A percentile compares a stretch with the other conserved stretches of the same genome.
Evolutionary conservation across 2,113 vertebrate genomes (phyloP).

Genomic region (Dicrurus megarhynchus): DNA sequence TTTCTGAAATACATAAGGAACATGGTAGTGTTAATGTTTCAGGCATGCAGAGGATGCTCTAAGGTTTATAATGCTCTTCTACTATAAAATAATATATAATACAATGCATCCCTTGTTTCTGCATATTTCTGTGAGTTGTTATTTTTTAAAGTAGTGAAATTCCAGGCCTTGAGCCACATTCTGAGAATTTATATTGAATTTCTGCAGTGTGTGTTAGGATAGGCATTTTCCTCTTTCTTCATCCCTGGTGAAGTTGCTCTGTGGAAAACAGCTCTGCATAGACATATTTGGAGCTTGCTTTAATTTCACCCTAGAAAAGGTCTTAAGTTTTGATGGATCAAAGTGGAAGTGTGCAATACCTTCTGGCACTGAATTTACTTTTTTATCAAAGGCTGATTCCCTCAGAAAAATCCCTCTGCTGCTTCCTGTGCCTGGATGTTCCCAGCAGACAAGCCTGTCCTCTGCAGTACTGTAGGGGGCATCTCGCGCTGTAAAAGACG

Average conservation of each 20-base stretch:
- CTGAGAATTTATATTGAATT: neutral
- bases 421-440: neutral
- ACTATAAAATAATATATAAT: neutral
- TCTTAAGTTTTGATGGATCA: neutral
- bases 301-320: neutral
- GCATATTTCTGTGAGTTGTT: neutral
- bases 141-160: neutral
- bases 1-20: conserved; percentile 5
- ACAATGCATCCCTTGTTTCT: neutral
- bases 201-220: neutral
- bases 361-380: conserved; percentile 4
- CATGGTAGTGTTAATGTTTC: neutral
- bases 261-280: neutral
- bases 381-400: conserved; percentile 1
- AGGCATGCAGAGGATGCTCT: neutral
- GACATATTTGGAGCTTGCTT: neutral
- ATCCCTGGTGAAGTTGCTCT: neutral
- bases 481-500: conserved; percentile 42
- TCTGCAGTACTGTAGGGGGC: conserved; percentile 54
- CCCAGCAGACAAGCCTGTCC: neutral
- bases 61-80: neutral
- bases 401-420: neutral
- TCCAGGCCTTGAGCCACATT: neutral
- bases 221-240: neutral
- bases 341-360: neutral